phyloP scores from a whole-genome alignment of 1,140 invertebrate genomes.

The Drosophila lowei region DNA sequence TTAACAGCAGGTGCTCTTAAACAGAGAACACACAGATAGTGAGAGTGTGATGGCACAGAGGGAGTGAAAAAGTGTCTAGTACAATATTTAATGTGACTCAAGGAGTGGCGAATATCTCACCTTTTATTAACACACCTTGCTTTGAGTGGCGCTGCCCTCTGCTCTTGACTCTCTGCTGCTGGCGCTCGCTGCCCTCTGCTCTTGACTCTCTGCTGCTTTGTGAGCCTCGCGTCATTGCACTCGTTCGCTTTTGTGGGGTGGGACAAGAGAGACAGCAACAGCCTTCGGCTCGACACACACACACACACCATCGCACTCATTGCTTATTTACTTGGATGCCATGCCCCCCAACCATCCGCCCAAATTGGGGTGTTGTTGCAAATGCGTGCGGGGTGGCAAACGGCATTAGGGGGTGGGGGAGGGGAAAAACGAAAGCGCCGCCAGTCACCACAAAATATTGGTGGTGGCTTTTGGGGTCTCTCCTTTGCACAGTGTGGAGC shows the following conservation, averaged over 20 bases:
- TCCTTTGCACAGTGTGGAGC: slow-evolving; percentile 45
- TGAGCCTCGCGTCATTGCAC: slow-evolving; percentile 55
- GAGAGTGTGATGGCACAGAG: not conserved
- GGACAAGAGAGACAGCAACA: not conserved
- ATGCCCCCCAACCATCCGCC: slow-evolving; percentile 13
- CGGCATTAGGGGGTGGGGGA: slow-evolving; percentile 22
- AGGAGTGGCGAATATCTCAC: too few relatives aligned
- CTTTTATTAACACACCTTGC: too few relatives aligned
- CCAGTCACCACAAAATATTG: slow-evolving; percentile 21
- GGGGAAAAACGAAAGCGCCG: slow-evolving; percentile 58
- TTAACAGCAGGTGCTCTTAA: too few relatives aligned
- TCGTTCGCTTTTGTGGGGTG: slow-evolving; percentile 15
- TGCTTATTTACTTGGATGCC: slow-evolving; percentile 43
- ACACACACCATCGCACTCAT: slow-evolving; percentile 13
- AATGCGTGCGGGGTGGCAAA: slow-evolving; percentile 65
- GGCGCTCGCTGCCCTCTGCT: slow-evolving; percentile 20
- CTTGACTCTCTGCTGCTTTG: slow-evolving; percentile 9
- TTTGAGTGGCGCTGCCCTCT: slow-evolving; percentile 1
- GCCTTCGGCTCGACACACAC: slow-evolving; percentile 4
- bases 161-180: slow-evolving; percentile 10
- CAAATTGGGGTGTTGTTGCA: slow-evolving; percentile 19
- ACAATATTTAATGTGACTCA: not conserved
- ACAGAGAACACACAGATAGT: not conserved
- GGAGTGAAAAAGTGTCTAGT: not conserved
- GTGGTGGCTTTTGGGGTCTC: slow-evolving; percentile 36